These are phyloP conservation scores for Otolemur garnettii DNA, from an alignment of 2,113 vertebrate species.

Conservation along the genomic window DNA sequence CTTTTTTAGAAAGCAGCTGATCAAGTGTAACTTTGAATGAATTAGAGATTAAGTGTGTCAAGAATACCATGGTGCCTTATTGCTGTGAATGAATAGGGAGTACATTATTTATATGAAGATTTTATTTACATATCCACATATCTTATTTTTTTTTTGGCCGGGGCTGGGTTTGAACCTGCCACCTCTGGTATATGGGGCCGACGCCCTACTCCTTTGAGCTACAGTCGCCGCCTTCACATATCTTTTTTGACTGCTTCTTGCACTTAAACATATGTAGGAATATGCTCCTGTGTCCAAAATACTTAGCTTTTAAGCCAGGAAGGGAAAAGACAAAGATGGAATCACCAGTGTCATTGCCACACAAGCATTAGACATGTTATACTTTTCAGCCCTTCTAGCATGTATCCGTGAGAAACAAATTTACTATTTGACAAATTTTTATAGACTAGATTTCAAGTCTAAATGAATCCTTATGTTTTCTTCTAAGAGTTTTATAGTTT, in stretches of 20 bases:
- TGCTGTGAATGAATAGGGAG: not conserved
- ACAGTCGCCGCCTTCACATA: no score
- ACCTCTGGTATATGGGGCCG: no score
- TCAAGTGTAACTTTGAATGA: not conserved
- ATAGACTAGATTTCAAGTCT: not conserved
- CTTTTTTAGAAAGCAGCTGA: slow-evolving; percentile 19
- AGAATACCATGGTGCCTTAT: not conserved
- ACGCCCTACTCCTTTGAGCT: no score
- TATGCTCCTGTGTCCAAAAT: not conserved
- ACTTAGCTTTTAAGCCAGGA: not conserved
- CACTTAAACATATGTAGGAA: not conserved
- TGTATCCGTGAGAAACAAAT: not conserved
- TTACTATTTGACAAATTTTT: not conserved
- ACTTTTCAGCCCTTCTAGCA: not conserved
- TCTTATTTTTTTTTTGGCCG: no score
- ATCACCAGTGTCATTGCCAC: not conserved
- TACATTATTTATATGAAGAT: not conserved
- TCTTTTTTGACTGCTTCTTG: not conserved
- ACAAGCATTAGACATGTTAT: not conserved
- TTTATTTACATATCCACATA: not conserved
- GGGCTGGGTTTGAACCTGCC: no score
- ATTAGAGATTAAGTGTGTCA: not conserved
- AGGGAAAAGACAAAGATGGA: not conserved
- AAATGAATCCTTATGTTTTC: not conserved
- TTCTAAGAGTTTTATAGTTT: no score